phyloP scores from a whole-genome alignment of 1,140 invertebrate species.

The Potamilus streckersoni region DNA sequence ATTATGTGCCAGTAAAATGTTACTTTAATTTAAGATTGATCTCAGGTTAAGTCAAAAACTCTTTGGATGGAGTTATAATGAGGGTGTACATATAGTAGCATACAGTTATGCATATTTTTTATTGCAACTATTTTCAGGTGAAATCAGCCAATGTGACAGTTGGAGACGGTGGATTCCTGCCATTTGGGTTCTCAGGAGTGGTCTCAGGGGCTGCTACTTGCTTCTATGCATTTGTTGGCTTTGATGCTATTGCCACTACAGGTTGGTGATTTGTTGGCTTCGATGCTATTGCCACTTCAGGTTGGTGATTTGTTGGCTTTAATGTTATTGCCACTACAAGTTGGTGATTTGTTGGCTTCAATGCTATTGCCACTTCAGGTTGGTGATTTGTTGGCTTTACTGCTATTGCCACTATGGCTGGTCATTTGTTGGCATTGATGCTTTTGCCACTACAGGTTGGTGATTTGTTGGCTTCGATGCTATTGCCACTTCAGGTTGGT shows the following conservation, averaged over 20 bases:
- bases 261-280: constrained; percentile 35
- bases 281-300: too few relatives aligned
- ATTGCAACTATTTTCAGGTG: constrained; percentile 1
- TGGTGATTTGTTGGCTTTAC: neutral
- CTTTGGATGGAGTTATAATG: too few relatives aligned
- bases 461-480: constrained; percentile 66
- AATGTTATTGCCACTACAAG: too few relatives aligned
- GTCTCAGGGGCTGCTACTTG: constrained; percentile 66
- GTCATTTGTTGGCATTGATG: too few relatives aligned
- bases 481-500: constrained; percentile 65
- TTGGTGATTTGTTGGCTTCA: constrained; percentile 64
- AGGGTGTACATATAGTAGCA: too few relatives aligned
- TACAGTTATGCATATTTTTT: too few relatives aligned
- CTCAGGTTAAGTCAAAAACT: too few relatives aligned
- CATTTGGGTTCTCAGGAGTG: constrained; percentile 67
- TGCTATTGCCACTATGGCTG: too few relatives aligned
- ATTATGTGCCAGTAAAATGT: too few relatives aligned
- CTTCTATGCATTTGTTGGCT: constrained; percentile 68
- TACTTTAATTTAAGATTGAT: too few relatives aligned
- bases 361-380: constrained; percentile 67
- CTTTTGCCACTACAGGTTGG: too few relatives aligned
- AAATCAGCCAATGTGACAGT: constrained; percentile 13
- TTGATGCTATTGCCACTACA: constrained; percentile 67
- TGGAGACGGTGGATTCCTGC: constrained; percentile 68
- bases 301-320: too few relatives aligned